phyloP scores from a whole-genome alignment of 2,113 vertebrate genomes.

The Cyprinodon variegatus region DNA sequence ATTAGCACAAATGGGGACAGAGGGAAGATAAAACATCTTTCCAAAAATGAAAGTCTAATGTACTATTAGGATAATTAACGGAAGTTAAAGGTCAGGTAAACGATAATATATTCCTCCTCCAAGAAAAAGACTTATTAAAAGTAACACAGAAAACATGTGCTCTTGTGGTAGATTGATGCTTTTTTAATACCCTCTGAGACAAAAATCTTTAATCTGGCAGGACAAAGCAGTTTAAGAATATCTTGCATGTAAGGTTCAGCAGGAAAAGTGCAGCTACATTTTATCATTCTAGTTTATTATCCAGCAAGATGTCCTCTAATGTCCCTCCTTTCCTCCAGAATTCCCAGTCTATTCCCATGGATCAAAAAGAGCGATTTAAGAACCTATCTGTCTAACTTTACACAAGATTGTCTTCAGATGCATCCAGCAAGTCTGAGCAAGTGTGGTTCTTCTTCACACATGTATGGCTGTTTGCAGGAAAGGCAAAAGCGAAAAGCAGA shows the following conservation, averaged over 20 bases:
- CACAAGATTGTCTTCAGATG: conserved; percentile 12
- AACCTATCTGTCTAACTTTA: not conserved
- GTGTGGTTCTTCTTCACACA: not conserved
- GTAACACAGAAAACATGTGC: no score
- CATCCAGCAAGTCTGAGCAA: conserved; percentile 7
- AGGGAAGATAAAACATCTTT: no score
- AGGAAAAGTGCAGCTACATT: not conserved
- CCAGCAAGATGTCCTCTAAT: not conserved
- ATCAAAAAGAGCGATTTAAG: conserved; percentile 13
- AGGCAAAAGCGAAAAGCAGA: not conserved
- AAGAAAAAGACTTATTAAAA: no score
- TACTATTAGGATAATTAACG: no score
- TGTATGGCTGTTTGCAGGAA: not conserved
- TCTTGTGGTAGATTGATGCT: no score
- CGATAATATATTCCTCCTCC: no score
- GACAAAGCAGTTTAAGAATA: not conserved
- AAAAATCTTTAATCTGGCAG: not conserved
- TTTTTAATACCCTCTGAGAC: no score
- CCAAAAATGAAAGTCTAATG: no score
- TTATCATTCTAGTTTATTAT: not conserved
- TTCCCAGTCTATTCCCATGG: conserved; percentile 10
- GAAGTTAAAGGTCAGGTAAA: no score
- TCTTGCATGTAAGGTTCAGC: conserved; percentile 5
- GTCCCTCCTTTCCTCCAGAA: conserved; percentile 10
- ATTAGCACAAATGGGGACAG: no score